Percentiles rank a stretch among this genome's conserved stretches.
These are phyloP conservation scores for Ictalurus furcatus DNA, from an alignment of 2,113 vertebrate species.

Conservation along the genomic window DNA sequence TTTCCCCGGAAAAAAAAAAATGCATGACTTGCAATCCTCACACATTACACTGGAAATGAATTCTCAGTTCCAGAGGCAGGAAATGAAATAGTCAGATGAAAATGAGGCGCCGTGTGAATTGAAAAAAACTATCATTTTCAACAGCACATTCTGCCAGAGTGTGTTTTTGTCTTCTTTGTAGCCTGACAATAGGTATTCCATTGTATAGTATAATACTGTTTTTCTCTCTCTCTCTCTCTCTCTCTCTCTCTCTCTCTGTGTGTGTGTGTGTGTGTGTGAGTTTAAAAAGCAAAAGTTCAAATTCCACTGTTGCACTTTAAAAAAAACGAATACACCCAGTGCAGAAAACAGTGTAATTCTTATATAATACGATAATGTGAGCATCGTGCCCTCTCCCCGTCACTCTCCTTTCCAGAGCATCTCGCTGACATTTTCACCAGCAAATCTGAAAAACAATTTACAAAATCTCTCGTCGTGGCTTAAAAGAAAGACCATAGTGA, in stretches of 20 bases:
- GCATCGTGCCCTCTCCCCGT: not conserved
- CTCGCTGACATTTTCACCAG: not conserved
- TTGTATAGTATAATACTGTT: not conserved
- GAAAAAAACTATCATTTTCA: slow-evolving; percentile 6
- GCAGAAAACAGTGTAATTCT: not conserved
- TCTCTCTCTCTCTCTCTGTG: not conserved
- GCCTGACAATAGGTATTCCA: not conserved
- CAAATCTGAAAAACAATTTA: not conserved
- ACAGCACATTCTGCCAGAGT: not conserved
- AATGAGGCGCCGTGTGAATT: slow-evolving; percentile 7
- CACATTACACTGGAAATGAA: slow-evolving; percentile 2
- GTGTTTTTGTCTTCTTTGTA: not conserved
- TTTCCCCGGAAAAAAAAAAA: not conserved
- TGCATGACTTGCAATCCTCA: not conserved
- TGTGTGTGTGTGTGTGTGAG: not conserved
- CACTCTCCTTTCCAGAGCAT: not conserved
- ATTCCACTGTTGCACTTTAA: not conserved
- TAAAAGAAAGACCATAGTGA: no score
- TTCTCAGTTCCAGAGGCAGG: not conserved
- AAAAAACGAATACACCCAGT: not conserved
- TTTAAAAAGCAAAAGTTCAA: slow-evolving; percentile 9
- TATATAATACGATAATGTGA: not conserved
- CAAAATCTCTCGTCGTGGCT: not conserved
- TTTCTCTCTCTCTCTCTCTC: not conserved
- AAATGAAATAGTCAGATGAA: not conserved